These are phyloP conservation scores for Drosophila prolongata DNA, from an alignment of 2,888 invertebrate species.

Conservation along the genomic window DNA sequence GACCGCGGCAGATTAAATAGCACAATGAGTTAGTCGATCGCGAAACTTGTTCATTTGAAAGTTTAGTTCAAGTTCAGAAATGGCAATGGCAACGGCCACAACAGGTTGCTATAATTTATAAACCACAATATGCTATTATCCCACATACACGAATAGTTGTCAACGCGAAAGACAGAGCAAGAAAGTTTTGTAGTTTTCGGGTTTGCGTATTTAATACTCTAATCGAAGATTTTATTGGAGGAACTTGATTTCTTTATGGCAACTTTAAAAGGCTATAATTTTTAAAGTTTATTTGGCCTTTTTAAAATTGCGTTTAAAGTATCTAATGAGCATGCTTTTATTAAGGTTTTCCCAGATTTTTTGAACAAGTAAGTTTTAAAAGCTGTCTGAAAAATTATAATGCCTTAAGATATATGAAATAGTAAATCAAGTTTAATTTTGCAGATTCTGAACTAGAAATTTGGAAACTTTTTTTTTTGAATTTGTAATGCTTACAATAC, in stretches of 20 bases:
- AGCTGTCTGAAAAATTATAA: too few relatives aligned
- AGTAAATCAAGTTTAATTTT: too few relatives aligned
- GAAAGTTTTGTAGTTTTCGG: background rate
- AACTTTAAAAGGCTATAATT: background rate
- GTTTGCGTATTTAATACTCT: constrained; percentile 32
- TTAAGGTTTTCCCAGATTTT: too few relatives aligned
- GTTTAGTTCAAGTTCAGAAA: constrained; percentile 48
- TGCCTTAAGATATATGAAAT: too few relatives aligned
- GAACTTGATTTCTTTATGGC: background rate
- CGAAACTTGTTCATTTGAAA: constrained; percentile 64
- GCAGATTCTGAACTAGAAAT: background rate
- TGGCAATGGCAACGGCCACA: constrained; percentile 27
- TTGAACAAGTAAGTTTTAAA: too few relatives aligned
- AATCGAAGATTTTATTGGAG: background rate
- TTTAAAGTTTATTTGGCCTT: background rate
- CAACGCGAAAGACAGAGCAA: constrained; percentile 9
- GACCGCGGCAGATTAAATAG: constrained; percentile 29
- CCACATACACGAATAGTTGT: constrained; percentile 46
- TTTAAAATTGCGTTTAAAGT: background rate
- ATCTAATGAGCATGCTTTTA: too few relatives aligned
- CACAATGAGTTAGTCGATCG: constrained; percentile 35
- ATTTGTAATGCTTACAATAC: too few relatives aligned
- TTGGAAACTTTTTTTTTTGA: too few relatives aligned
- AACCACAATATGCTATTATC: constrained; percentile 48
- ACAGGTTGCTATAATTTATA: constrained; percentile 32